Evolutionary conservation across 2,888 invertebrate genomes (phyloP), one percentile per base, ranked within the genome.

Genomic region (Ligdia adustata): DNA sequence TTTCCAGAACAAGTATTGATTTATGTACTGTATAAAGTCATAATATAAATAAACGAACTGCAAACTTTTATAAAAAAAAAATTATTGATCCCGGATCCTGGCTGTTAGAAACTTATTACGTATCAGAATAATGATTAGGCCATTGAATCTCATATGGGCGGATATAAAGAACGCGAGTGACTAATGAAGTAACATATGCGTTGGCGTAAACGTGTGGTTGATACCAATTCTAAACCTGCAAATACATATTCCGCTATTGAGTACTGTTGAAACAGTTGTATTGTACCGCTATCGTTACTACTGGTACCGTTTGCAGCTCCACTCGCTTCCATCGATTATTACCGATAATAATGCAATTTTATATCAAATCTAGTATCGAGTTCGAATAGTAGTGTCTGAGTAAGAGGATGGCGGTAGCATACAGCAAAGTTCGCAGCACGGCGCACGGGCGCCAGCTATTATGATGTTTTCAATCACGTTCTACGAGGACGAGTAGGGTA

Each of bases 221-320:
- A 50, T 20, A 40, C 20, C 33, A 38, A 39, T 39, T 38, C 38
- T 26, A 32, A 24, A 52, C 24, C 22, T 46, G 50, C 34, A 37
- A n/a, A n/a, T n/a, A n/a, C n/a, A 32, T 50, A 50, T 50, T 47
- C 65, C 67, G 66, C 64, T 75, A 66, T 65, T 55, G 27, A 37
- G 37, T 18, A 62, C 62, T 75, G 69, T 74, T 68, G 68, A 67
- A 78, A 78, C 75, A 75, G 79, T 76, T 77, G 71, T 55, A 58
- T 64, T 69, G 66, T 81, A 79, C 84, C 82, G 82, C 82, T 83
- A 82, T 60, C 61, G 62, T 62, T 78, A 82, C 81, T 78, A 81
- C 72, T 62, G 61, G 72, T 81, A 73, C 85, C 82, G 82, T 81
- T 79, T 60, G 45, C 60, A 72, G 69, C 67, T 68, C 69, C 70